Conservation (phyloP, 2,113 vertebrate genomes). For the Sakesphorus luctuosus region DNA sequence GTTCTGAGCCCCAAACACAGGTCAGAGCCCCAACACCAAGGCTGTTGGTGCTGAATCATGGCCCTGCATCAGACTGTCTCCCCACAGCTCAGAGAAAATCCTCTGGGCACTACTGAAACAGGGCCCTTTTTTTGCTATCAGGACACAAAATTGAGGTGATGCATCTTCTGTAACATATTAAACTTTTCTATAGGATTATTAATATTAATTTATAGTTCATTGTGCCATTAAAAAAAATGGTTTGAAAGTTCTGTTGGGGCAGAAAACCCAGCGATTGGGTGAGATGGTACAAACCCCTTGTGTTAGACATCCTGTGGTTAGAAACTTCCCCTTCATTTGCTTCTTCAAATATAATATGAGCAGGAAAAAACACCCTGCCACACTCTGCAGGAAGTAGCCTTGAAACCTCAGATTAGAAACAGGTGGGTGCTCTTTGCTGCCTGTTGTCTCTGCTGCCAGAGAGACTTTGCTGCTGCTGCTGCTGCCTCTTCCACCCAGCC, state of each 20-base stretch:
- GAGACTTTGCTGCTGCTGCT: background rate
- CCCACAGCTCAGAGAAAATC: background rate
- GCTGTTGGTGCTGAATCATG: background rate
- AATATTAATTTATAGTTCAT: background rate
- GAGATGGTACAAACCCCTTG: background rate
- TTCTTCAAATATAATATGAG: conserved; percentile 11
- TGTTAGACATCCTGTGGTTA: conserved; percentile 16
- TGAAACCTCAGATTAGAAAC: conserved; percentile 36
- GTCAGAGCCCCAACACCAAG: background rate
- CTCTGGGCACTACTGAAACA: background rate
- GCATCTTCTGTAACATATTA: rapidly evolving
- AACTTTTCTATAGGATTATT: background rate
- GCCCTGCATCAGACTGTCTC: background rate
- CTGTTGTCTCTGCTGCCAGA: background rate
- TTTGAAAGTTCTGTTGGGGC: background rate
- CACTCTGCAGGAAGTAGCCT: conserved; percentile 20
- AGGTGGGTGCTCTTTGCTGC: conserved; percentile 66
- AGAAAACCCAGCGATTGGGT: background rate
- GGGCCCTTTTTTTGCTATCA: rapidly evolving
- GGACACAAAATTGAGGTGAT: background rate
- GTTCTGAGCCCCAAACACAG: background rate
- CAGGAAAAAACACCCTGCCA: conserved; percentile 38
- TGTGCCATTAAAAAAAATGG: background rate
- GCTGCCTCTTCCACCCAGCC: background rate
- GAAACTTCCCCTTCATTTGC: conserved; percentile 16